Percentiles rank a stretch among this genome's conserved stretches.
Conservation (phyloP, 2,113 vertebrate species). For the Nothocercus julius region DNA sequence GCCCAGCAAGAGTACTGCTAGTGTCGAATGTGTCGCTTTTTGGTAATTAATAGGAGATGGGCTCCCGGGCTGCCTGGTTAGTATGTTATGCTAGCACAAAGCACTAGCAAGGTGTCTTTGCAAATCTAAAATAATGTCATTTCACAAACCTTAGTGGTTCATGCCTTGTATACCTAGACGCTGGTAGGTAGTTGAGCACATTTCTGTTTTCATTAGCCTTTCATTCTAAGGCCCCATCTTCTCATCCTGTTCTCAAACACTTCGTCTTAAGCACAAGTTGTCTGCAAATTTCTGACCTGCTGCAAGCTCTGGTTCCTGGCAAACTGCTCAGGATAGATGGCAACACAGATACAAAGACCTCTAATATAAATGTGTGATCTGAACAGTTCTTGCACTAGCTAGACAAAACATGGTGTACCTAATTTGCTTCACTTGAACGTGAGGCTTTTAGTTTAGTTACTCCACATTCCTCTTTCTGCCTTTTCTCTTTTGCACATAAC, state of each 20-base stretch:
- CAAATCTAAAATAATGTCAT: background rate
- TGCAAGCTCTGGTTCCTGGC: background rate
- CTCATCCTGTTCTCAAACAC: background rate
- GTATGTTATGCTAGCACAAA: background rate
- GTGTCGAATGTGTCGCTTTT: background rate
- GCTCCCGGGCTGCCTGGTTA: background rate
- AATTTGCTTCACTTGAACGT: background rate
- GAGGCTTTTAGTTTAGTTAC: background rate
- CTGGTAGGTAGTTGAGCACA: background rate
- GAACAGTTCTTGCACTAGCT: background rate
- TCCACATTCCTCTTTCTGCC: background rate
- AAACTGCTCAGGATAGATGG: background rate
- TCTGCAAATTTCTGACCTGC: background rate
- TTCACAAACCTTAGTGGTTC: background rate
- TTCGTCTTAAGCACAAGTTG: background rate
- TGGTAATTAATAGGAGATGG: background rate
- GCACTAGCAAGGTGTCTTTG: background rate
- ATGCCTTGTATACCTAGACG: background rate
- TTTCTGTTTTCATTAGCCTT: background rate
- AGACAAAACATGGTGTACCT: background rate
- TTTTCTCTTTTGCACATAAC: background rate
- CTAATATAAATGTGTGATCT: background rate
- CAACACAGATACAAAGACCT: background rate
- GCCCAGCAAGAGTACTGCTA: background rate
- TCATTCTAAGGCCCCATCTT: background rate